Evolutionary conservation across 92 coral and sea anemone genomes (phyloP), one percentile per base, ranked within the genome.

Genomic region (Montipora capitata): DNA sequence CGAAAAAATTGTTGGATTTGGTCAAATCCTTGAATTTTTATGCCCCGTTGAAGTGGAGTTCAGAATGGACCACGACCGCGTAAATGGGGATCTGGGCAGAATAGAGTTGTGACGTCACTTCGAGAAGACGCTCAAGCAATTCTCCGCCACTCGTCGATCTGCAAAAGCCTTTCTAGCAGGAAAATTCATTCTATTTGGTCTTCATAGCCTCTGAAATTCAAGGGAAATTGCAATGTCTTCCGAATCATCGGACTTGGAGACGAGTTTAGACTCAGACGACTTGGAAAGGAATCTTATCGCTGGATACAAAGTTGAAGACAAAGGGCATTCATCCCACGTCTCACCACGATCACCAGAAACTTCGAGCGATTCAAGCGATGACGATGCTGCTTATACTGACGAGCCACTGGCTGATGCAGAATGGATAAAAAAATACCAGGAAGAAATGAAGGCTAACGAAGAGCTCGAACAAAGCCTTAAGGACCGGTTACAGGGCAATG

Each of bases 351-450:
- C 17, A 12, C 10, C 44, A 11, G 44, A 27, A 11, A 56, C 61
- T 5, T 56, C 61, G 10, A 56, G 61, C 61, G 45, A 40, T 0
- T 20, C 27, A 20, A 20, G 27, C 27, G 42, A 68, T 2, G 61
- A 56, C 11, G 61, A 3, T 56, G 61, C 61, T 4, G 5, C 5
- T 9, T 35, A 35, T 44, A 42, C 40, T 10, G 65, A 80, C 4
- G 85, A 80, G 39, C 85, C 85, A 15, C 73, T 66, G 27, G 76
- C 85, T 7, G 42, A 80, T 42, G 74, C 27, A 10, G 76, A 80
- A 15, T 66, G 76, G 85, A 43, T 43, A 18, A 59, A 15, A 43
- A 65, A 20, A 12, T 44, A 44, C 8, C 6, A 45, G 1, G 8
- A 45, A 8, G 51, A 45, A 45, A 45, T 4, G 8, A 8, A 45